Percentiles rank a stretch among this genome's conserved stretches.
Conservation (phyloP, 2,888 invertebrate genomes). For the Habroteleia sp. region DNA sequence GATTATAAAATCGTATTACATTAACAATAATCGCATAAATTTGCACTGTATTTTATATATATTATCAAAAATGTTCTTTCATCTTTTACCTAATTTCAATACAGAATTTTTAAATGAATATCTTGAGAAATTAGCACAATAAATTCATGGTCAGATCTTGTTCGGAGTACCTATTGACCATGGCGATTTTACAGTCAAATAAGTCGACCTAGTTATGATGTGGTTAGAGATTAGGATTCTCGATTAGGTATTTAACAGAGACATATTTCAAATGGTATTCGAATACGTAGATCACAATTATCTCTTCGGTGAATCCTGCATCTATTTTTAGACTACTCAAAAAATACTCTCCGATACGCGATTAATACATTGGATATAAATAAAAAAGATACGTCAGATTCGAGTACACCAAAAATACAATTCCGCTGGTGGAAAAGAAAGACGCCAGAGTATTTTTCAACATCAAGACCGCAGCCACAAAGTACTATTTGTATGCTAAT, state of each 20-base stretch:
- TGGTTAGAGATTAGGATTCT: slow-evolving; percentile 27
- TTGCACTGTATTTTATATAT: too few species aligned
- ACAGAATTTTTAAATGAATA: too few species aligned
- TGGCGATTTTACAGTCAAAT: slow-evolving; percentile 2
- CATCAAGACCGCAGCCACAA: background rate
- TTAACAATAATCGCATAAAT: too few species aligned
- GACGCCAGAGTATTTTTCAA: background rate
- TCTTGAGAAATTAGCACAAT: too few species aligned
- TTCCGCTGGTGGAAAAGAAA: background rate
- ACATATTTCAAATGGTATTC: slow-evolving; percentile 40
- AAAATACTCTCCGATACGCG: slow-evolving; percentile 3
- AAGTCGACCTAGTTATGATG: slow-evolving; percentile 46
- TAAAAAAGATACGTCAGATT: slow-evolving; percentile 1
- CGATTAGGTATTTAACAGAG: slow-evolving; percentile 43
- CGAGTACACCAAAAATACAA: background rate
- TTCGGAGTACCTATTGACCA: too few species aligned
- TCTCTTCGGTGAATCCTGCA: slow-evolving; percentile 22
- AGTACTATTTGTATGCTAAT: slow-evolving; percentile 25
- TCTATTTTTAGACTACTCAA: slow-evolving; percentile 33
- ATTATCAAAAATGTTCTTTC: too few species aligned
- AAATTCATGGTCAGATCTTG: too few species aligned
- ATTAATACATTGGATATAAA: slow-evolving; percentile 10
- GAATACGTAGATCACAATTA: slow-evolving; percentile 13
- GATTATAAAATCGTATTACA: too few species aligned
- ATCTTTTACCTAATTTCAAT: too few species aligned